phyloP scores from a whole-genome alignment of 2,888 invertebrate genomes.

The Cosmopolites sordidus region DNA sequence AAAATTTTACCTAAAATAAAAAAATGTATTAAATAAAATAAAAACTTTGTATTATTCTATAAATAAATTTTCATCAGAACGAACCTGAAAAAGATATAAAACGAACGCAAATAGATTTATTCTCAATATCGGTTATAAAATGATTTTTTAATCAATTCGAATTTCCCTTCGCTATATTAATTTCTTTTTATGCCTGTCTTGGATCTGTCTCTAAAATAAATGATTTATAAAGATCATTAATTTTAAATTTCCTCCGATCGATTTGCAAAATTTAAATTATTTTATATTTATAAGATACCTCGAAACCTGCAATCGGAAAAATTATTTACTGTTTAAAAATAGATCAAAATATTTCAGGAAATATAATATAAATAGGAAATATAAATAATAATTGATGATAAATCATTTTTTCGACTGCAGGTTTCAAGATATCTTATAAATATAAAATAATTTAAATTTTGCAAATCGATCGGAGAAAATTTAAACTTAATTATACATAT shows the following conservation, averaged over 20 bases:
- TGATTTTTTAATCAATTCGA: neutral
- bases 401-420: neutral
- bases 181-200: neutral
- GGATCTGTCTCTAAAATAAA: neutral
- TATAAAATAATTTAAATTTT: constrained; percentile 1
- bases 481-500: neutral
- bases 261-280: neutral
- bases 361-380: too few species aligned
- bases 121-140: neutral
- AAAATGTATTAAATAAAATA: too few species aligned
- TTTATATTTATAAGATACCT: neutral
- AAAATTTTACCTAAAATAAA: too few species aligned
- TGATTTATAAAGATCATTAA: constrained; percentile 1
- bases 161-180: neutral
- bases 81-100: too few species aligned
- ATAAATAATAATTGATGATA: too few species aligned
- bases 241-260: neutral
- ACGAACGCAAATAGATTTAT: too few species aligned
- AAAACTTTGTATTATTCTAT: too few species aligned
- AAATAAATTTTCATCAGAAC: too few species aligned
- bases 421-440: neutral
- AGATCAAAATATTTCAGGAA: too few species aligned
- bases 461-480: neutral
- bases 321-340: neutral
- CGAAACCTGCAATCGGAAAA: neutral